A percentile compares a stretch with the other conserved stretches of the same genome.
Evolutionary conservation across 2,888 invertebrate species (phyloP).

Genomic region (Boloria selene): DNA sequence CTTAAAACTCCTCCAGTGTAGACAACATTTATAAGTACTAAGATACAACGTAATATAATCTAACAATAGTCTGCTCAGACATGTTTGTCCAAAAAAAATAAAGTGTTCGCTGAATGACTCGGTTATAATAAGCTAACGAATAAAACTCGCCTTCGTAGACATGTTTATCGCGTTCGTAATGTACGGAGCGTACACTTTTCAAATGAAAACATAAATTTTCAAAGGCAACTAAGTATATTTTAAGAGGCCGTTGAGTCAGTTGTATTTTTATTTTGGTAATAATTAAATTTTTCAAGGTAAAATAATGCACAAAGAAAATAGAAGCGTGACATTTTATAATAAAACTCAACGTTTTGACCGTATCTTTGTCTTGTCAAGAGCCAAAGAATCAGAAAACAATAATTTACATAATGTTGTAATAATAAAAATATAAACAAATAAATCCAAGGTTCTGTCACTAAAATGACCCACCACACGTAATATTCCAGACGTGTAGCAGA

Average conservation of each 20-base stretch:
- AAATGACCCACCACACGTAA: slow-evolving; percentile 14
- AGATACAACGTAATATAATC: background rate
- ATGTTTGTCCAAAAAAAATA: slow-evolving; percentile 5
- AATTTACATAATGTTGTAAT: background rate
- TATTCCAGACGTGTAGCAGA: slow-evolving; percentile 18
- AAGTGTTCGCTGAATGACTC: slow-evolving; percentile 12
- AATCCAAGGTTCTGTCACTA: slow-evolving; percentile 1
- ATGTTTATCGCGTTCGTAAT: slow-evolving; percentile 31
- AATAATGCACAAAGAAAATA: background rate
- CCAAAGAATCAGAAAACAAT: no score
- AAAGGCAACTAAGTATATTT: slow-evolving; percentile 32
- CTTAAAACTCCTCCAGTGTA: no score
- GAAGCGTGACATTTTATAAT: background rate
- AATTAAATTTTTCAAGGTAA: background rate
- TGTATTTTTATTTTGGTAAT: slow-evolving; percentile 22
- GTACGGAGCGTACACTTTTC: slow-evolving; percentile 33
- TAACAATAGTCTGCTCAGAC: slow-evolving; percentile 1
- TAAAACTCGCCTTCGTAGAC: slow-evolving; percentile 23
- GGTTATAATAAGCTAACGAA: slow-evolving; percentile 30
- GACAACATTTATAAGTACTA: no score
- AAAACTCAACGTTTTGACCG: background rate
- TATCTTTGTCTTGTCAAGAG: no score
- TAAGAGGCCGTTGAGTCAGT: slow-evolving; percentile 13
- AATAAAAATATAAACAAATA: slow-evolving; percentile 1
- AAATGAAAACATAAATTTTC: slow-evolving; percentile 35